Conservation (phyloP, 1,140 invertebrate genomes). For the Thaumatotibia leucotreta region DNA sequence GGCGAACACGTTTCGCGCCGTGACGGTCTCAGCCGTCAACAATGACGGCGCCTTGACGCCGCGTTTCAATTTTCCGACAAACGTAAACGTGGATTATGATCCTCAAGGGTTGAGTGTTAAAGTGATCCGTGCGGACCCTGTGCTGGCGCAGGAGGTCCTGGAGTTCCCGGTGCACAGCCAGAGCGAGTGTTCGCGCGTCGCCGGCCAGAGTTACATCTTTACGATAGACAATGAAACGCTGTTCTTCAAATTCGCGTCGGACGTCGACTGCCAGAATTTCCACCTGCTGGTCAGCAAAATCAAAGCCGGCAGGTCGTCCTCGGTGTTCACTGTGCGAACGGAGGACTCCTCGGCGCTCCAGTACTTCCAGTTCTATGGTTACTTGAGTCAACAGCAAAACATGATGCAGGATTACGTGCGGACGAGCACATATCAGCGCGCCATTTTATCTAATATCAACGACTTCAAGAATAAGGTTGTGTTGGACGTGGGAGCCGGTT, state of each 20-base stretch:
- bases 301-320: conserved; percentile 86
- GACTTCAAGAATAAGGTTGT: conserved; percentile 96
- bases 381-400: conserved; percentile 99
- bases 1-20: conserved; percentile 83
- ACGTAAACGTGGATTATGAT: conserved; percentile 84
- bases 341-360: conserved; percentile 98
- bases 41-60: conserved; percentile 80
- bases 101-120: conserved; percentile 85
- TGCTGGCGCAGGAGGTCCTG: conserved; percentile 72
- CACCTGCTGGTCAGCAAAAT: conserved; percentile 87
- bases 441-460: conserved; percentile 94
- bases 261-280: conserved; percentile 85
- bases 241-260: conserved; percentile 70
- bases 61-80: conserved; percentile 83
- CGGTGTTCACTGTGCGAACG: conserved; percentile 96
- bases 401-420: conserved; percentile 99
- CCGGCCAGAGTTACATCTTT: conserved; percentile 82
- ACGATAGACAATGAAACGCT: conserved; percentile 82
- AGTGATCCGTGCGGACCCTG: conserved; percentile 76
- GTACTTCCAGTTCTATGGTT: conserved; percentile 99
- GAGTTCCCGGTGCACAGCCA: conserved; percentile 83
- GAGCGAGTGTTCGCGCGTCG: conserved; percentile 83
- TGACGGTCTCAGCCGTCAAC: conserved; percentile 82
- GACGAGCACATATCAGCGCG: conserved; percentile 98
- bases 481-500: conserved; percentile 97